Percentiles rank a stretch among this genome's conserved stretches.
phyloP scores from a whole-genome alignment of 1,140 invertebrate species.

The Parapsyche elsis region DNA sequence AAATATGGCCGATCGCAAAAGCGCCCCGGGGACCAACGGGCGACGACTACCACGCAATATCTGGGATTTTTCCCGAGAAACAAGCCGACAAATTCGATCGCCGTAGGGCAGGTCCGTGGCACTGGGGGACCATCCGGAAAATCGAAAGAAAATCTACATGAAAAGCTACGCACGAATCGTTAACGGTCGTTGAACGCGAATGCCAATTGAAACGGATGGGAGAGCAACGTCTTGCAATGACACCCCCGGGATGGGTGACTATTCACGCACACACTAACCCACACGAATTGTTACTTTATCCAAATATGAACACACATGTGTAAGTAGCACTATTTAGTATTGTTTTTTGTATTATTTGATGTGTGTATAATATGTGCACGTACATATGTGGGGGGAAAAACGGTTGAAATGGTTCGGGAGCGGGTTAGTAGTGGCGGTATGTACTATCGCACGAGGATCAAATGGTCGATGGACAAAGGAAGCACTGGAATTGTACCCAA shows the following conservation, averaged over 20 bases:
- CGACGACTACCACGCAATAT: background rate
- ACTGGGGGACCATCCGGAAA: background rate
- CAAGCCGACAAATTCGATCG: background rate
- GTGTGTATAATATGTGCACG: too few species aligned
- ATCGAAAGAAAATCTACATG: conserved; percentile 5
- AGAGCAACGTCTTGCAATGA: conserved; percentile 6
- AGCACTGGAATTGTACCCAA: conserved; percentile 21
- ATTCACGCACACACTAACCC: background rate
- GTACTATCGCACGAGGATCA: conserved; percentile 13
- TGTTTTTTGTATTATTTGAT: too few species aligned
- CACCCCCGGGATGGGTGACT: background rate
- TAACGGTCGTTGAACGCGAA: conserved; percentile 10
- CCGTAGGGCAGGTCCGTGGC: background rate
- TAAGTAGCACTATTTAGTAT: too few species aligned
- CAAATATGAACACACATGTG: too few species aligned
- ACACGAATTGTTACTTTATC: too few species aligned
- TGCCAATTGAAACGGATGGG: conserved; percentile 27
- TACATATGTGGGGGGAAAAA: background rate
- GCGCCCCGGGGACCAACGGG: too few species aligned
- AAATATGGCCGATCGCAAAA: background rate
- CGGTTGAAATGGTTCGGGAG: background rate
- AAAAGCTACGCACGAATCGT: conserved; percentile 4
- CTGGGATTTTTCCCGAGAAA: background rate
- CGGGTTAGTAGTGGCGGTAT: background rate
- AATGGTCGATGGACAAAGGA: conserved; percentile 30